Conservation (phyloP, 1,140 invertebrate genomes). For the Calliphora vicina region DNA sequence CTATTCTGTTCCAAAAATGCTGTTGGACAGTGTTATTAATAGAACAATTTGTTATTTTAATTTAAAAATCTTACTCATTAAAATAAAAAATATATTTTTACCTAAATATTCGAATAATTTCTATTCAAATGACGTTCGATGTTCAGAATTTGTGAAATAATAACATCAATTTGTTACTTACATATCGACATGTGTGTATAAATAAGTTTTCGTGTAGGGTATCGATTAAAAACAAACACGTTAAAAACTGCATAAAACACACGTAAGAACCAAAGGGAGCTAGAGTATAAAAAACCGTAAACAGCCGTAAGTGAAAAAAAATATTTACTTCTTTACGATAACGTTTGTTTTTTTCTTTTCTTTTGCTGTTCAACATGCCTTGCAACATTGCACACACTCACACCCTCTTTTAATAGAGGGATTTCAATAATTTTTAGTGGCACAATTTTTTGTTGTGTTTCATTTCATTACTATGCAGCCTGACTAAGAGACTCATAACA, state of each 20-base stretch:
- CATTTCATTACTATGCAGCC: background rate
- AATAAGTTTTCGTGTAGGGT: too few species aligned
- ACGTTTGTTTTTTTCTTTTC: background rate
- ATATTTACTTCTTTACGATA: background rate
- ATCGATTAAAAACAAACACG: background rate
- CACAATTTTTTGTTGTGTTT: background rate
- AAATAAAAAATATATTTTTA: too few species aligned
- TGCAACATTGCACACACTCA: slow-evolving; percentile 20
- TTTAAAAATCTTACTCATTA: too few species aligned
- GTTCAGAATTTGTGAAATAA: too few species aligned
- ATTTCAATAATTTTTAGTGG: background rate
- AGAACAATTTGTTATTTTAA: too few species aligned
- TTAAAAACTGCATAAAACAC: background rate
- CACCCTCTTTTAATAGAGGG: background rate
- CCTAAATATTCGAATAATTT: too few species aligned
- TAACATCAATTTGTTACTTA: too few species aligned
- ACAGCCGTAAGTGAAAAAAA: slow-evolving; percentile 28
- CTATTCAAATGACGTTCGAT: too few species aligned
- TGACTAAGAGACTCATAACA: slow-evolving; percentile 29
- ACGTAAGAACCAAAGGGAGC: background rate
- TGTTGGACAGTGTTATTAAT: too few species aligned
- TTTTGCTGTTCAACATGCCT: background rate
- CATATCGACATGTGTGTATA: too few species aligned
- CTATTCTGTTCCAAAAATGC: too few species aligned
- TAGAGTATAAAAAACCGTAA: slow-evolving; percentile 5